Evolutionary conservation across 2,797 vertebrate species (phyloP), one percentile per base, ranked within the genome.

Genomic region (Thunnus albacares): DNA sequence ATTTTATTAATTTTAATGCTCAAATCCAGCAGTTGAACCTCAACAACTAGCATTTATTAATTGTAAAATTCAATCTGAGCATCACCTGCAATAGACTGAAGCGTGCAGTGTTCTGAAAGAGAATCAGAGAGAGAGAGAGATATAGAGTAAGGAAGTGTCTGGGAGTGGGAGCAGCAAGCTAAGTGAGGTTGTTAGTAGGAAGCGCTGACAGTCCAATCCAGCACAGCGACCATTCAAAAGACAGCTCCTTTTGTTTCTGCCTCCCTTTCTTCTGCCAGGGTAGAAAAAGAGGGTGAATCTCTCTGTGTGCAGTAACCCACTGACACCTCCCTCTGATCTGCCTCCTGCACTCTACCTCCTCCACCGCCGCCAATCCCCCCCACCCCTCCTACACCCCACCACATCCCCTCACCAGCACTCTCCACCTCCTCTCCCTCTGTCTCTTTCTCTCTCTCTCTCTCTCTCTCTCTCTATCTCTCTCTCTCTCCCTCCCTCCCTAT

Each of bases 281-380:
- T 70, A 75, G 71, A 79, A 87, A 92, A 86, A 91, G 77, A 91
- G 87, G 87, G 81, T 84, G 88, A 90, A 92, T 83, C 88, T 91
- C 88, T 93, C 71, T 88, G 82, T 90, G 88, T 74, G 81, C 90
- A 90, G 90, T 94, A 94, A 92, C 89, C 92, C 91, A 91, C 91
- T 96, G 93, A 95, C 93, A 93, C 88, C 88, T 89, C 90, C 92
- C 89, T 94, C 91, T 94, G 93, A 94, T 94, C 93, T 92, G 83
- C 89, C 90, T 92, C 88, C 92, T 88, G 87, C 89, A 83, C 82
- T 75, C 85, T 73, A 81, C 78, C 85, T 71, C 87, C 84, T 64
- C 84, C 78, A 65, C 81, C 80, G 22, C 62, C 71, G 35, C 69
- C 47, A 33, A 30, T 63, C 28, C 74, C 26, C 49, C 58, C 65